Evolutionary conservation across 2,113 vertebrate species (phyloP), one percentile per base, ranked within the genome.

Genomic region (Poeciliopsis turrubarensis): DNA sequence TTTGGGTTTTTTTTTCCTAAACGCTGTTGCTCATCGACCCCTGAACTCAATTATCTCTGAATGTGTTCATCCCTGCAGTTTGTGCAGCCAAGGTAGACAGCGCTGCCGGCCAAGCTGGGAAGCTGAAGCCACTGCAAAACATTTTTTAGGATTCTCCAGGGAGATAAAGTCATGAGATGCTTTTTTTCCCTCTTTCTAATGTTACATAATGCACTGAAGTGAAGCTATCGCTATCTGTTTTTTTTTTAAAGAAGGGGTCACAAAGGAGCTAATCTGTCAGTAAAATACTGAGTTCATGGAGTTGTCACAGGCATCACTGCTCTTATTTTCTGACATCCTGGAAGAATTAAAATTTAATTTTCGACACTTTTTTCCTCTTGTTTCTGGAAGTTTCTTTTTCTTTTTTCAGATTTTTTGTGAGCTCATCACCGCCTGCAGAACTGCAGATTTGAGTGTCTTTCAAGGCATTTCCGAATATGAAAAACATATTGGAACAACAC

Each of bases 341-440:
- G 63, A 60, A 73, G 63, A 73, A 74, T 73, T 80, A 72, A 75
- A 32, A 37, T 75, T 87, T 89, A 60, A 76, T 79, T 71, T 66
- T 31, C 8, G 11, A 41, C 27, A 27, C 66, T 73, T 77, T 76
- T 68, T 77, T 75, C 71, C 39, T 75, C 34, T 73, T 73, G 68
- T n/a, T 47, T 17, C 67, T 87, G 66, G 70, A 79, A 31, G 29
- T 25, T 70, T 69, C 77, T 61, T 47, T 73, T 71, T 79, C 54
- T 41, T 70, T 61, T 79, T 7, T 34, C 7, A 8, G 32, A 29
- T 29, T 29, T 34, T 73, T 68, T 54, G 72, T 89, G 82, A 92
- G 83, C 76, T 89, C 83, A 86, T 63, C 71, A 64, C 39, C 39
- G 44, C 60, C 82, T 77, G 60, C 72, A 83, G 72, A 83, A 60